These are phyloP conservation scores for Cyprinus carpio DNA, from an alignment of 2,113 vertebrate species.

Conservation along the genomic window DNA sequence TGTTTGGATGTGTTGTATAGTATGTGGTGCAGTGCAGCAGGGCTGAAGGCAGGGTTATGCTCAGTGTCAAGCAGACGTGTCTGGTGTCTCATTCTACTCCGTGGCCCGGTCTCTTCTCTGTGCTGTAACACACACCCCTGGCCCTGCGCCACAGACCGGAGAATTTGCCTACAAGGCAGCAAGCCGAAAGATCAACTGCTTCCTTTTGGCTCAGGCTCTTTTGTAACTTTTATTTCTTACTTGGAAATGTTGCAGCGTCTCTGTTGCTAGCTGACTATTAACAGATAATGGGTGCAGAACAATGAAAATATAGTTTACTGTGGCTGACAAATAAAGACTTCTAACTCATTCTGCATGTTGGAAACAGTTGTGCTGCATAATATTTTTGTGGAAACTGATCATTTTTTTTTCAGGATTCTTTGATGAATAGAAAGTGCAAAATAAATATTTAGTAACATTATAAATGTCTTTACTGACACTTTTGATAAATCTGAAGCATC, in stretches of 20 bases:
- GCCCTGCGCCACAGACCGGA: neutral
- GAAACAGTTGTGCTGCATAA: neutral
- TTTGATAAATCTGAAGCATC: neutral
- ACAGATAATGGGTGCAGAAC: neutral
- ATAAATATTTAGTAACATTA: neutral
- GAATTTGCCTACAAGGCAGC: conserved; percentile 6
- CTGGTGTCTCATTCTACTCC: conserved; percentile 47
- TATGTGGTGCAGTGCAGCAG: neutral
- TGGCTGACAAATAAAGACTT: neutral
- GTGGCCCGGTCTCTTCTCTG: neutral
- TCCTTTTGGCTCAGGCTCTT: neutral
- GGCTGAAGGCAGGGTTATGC: conserved; percentile 7
- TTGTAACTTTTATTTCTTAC: neutral
- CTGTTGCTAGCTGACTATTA: neutral
- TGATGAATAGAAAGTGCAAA: too few relatives aligned
- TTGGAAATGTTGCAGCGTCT: neutral
- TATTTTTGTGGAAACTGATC: neutral
- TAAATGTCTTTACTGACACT: neutral
- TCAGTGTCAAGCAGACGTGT: conserved; percentile 38
- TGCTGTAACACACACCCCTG: conserved; percentile 42
- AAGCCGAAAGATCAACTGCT: conserved; percentile 3
- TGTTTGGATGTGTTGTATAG: neutral
- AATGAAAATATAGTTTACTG: neutral
- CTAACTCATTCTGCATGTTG: neutral
- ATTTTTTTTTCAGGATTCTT: neutral